These are phyloP conservation scores for Gila robusta DNA, from an alignment of 2,797 vertebrate species.

Conservation along the genomic window DNA sequence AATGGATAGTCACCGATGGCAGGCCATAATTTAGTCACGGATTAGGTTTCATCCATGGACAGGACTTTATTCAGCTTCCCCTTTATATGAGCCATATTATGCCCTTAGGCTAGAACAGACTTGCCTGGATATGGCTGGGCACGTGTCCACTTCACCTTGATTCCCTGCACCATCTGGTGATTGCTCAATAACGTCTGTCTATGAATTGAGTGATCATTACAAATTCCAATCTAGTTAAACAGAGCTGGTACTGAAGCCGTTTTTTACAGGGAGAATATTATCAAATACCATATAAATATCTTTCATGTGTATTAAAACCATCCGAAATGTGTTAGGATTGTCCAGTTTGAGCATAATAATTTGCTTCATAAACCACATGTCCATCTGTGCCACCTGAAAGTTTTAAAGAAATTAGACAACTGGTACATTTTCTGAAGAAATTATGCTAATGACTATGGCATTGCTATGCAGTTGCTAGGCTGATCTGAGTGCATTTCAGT, in stretches of 20 bases:
- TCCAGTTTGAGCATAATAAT: neutral
- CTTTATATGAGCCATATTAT: slow-evolving; percentile 35
- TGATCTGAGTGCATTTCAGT: neutral
- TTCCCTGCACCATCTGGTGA: slow-evolving; percentile 31
- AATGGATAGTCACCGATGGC: slow-evolving; percentile 10
- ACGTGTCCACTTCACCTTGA: slow-evolving; percentile 16
- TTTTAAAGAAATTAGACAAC: neutral
- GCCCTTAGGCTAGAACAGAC: slow-evolving; percentile 23
- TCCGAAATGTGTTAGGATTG: neutral
- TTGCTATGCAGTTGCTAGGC: slow-evolving; percentile 11
- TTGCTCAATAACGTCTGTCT: slow-evolving; percentile 17
- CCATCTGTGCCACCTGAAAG: neutral
- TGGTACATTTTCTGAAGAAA: neutral
- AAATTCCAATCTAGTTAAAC: slow-evolving; percentile 28
- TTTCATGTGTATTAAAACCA: neutral
- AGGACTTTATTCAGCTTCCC: slow-evolving; percentile 29
- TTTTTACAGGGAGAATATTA: slow-evolving; percentile 20
- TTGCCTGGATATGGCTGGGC: slow-evolving; percentile 20
- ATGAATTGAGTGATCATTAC: slow-evolving; percentile 33
- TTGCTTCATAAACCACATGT: neutral
- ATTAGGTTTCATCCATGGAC: slow-evolving; percentile 40
- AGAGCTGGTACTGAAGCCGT: neutral
- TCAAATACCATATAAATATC: slow-evolving; percentile 1
- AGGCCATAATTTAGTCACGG: slow-evolving; percentile 30
- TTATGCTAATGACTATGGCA: neutral